Percentiles rank a stretch among this genome's conserved stretches.
Evolutionary conservation across 1,140 invertebrate species (phyloP).

Genomic region (Hermatobates lingyangjiaoensis): DNA sequence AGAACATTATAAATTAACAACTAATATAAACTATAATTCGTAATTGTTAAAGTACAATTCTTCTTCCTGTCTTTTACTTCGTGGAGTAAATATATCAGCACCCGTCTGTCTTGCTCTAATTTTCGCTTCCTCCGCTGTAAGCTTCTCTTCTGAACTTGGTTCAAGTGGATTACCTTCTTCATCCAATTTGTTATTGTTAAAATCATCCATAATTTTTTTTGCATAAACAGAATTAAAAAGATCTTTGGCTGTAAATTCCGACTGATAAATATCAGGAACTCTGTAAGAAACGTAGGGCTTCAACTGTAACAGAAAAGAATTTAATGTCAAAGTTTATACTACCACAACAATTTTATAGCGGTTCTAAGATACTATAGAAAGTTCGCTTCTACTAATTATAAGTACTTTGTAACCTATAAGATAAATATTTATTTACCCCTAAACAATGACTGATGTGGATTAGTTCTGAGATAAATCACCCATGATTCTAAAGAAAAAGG

Average conservation of each 20-base stretch:
- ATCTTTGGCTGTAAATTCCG: constrained; percentile 63
- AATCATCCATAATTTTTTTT: constrained; percentile 60
- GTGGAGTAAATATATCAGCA: constrained; percentile 45
- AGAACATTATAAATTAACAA: too few relatives aligned
- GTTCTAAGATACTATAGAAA: too few relatives aligned
- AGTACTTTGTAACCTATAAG: too few relatives aligned
- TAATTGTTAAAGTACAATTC: too few relatives aligned
- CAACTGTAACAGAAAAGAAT: constrained; percentile 36
- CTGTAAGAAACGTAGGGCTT: constrained; percentile 88
- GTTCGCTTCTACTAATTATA: too few relatives aligned
- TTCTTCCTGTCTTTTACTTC: constrained; percentile 12
- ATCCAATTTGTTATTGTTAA: constrained; percentile 45
- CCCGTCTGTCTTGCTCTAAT: constrained; percentile 47
- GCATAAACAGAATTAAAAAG: constrained; percentile 70
- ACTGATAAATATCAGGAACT: constrained; percentile 47
- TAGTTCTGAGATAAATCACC: too few relatives aligned
- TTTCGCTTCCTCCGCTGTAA: constrained; percentile 49
- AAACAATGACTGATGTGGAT: too few relatives aligned
- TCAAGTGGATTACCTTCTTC: constrained; percentile 43
- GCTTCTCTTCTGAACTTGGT: constrained; percentile 48
- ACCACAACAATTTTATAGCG: too few relatives aligned
- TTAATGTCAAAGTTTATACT: too few relatives aligned
- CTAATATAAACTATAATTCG: too few relatives aligned
- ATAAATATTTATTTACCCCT: too few relatives aligned
- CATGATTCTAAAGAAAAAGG: too few relatives aligned